Conservation (phyloP, 2,113 vertebrate genomes). For the Willisornis vidua region DNA sequence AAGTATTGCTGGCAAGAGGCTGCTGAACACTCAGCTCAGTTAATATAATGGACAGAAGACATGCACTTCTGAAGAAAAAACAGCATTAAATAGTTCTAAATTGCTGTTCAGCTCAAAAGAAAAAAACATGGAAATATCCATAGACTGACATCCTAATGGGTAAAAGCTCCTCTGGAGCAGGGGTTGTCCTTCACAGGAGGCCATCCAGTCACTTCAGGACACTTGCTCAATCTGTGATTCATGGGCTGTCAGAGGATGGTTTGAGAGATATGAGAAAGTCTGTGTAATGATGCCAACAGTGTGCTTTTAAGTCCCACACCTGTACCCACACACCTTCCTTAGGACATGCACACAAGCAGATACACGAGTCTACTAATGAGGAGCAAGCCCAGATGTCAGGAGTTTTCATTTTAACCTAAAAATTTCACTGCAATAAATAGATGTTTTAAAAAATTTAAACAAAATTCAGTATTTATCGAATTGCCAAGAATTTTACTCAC, state of each 20-base stretch:
- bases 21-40: not conserved
- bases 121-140: not conserved
- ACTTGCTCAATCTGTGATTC: not conserved
- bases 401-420: not conserved
- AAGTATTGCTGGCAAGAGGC: not conserved
- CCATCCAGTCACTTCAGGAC: not conserved
- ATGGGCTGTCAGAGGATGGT: not conserved
- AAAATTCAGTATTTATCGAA: not conserved
- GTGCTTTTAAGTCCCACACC: not conserved
- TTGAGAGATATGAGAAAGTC: not conserved
- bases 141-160: not conserved
- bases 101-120: not conserved
- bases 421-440: not conserved
- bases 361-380: not conserved
- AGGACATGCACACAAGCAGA: not conserved
- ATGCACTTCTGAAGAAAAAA: not conserved
- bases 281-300: not conserved
- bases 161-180: not conserved
- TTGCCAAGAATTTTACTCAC: conserved; percentile 6
- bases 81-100: not conserved
- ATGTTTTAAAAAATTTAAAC: not conserved
- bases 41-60: not conserved
- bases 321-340: not conserved
- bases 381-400: not conserved
- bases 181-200: not conserved